Evolutionary conservation across 2,888 invertebrate genomes (phyloP).

Genomic region (Cosmopolites sordidus): DNA sequence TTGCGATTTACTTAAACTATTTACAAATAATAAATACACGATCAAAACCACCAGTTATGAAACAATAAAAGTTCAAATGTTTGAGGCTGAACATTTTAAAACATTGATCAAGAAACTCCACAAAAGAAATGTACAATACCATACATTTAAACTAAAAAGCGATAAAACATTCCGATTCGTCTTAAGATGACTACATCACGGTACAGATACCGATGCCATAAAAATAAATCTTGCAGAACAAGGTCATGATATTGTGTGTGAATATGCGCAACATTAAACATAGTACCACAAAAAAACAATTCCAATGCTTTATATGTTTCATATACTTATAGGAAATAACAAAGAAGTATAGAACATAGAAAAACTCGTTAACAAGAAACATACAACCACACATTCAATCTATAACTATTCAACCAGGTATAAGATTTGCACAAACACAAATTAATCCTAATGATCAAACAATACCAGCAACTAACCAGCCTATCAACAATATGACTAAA

Average conservation of each 20-base stretch:
- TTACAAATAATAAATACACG: constrained; percentile 26
- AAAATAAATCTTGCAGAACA: constrained; percentile 12
- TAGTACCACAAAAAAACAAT: too few species aligned
- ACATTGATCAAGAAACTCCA: not conserved
- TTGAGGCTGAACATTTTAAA: too few species aligned
- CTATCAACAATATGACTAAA: constrained; percentile 18
- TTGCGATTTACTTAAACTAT: not conserved
- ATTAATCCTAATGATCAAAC: constrained; percentile 15
- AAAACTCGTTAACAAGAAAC: constrained; percentile 4
- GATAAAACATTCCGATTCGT: constrained; percentile 16
- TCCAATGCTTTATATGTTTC: too few species aligned
- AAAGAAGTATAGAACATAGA: too few species aligned
- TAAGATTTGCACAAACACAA: constrained; percentile 8
- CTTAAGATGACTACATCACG: constrained; percentile 8
- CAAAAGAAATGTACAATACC: constrained; percentile 14
- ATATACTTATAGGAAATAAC: too few species aligned
- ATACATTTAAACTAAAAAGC: constrained; percentile 17
- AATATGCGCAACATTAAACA: too few species aligned
- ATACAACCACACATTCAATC: constrained; percentile 2
- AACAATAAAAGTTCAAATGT: constrained; percentile 5
- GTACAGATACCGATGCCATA: constrained; percentile 8
- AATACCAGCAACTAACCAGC: not conserved
- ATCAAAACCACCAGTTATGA: constrained; percentile 16
- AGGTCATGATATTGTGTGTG: too few species aligned
- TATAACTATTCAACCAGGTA: constrained; percentile 1